Base-by-base conservation (phyloP, 2,888 invertebrate species). In the Sisyra nigra region DNA sequence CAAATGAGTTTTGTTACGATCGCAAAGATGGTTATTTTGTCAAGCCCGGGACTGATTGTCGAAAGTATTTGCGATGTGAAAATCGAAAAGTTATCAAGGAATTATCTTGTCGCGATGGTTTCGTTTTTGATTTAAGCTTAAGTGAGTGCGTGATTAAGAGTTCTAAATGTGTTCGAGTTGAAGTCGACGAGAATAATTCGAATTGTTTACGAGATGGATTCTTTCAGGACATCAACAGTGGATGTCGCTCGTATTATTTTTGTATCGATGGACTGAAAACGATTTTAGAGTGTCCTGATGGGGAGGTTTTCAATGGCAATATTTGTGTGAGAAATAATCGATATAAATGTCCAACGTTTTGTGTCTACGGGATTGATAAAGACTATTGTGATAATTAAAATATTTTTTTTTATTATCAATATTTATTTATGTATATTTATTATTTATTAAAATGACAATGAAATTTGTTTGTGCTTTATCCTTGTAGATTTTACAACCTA, bases 241-340 rank as follows among this genome's bases (percentile, higher is more conserved):
- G 60, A 3, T 74, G 74, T 55, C 60, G 59, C 34, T 62, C 61
- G 7, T 76, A 74, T 56, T 72, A 67, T 56, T 69, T 70, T 57
- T 76, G 75, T 52, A 67, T 71, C 11, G 62, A 63, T 44, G 72
- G 72, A 2, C 55, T 56, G 10, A 60, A 68, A 46, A 72, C 71
- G 0, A 59, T 62, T 44, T 62, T 72, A 2, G 58, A 61, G 11
- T 74, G 75, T 48, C 60, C 65, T 0, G 44, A 45, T 0, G 62
- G 59, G 3, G 64, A 68, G 46, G 51, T 69, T n/a, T 74, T 73
- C 54, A 72, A 74, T 50, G 74, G 74, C 0, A 69, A 71, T 50
- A 56, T 68, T 35, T 75, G 74, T 52, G 69, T 72, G 8, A 55
- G 64, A 5, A 57, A 59, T 13, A 54, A 53, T 3, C 61, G 62